Percentiles rank a stretch among this genome's conserved stretches.
phyloP scores from a whole-genome alignment of 2,888 invertebrate genomes.

The Parthenolecanium corni region DNA sequence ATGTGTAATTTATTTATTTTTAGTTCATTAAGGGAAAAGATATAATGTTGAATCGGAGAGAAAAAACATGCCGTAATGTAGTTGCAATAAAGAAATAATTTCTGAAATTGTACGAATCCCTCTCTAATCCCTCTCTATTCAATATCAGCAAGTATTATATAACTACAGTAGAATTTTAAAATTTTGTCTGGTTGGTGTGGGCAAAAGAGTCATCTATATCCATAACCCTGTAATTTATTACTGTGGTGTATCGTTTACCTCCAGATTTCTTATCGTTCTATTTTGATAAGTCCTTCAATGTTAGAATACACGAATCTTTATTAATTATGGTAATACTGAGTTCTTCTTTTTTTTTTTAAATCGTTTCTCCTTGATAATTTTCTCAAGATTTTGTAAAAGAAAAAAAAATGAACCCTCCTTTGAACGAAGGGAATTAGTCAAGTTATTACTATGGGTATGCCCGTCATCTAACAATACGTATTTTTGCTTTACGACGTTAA shows the following conservation, averaged over 20 bases:
- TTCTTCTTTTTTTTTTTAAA: constrained; percentile 15
- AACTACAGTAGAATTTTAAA: not conserved
- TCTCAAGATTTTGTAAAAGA: constrained; percentile 19
- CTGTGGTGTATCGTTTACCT: constrained; percentile 6
- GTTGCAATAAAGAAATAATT: not conserved
- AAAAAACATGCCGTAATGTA: not conserved
- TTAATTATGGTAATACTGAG: constrained; percentile 20
- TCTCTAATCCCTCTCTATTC: too few species aligned
- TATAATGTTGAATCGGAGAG: not conserved
- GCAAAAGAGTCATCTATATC: not conserved
- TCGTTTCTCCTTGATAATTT: constrained; percentile 21
- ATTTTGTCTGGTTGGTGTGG: not conserved
- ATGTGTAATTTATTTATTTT: constrained; percentile 20
- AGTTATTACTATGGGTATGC: too few species aligned
- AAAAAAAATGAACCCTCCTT: too few species aligned
- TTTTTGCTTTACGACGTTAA: not conserved
- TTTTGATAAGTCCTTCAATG: constrained; percentile 5
- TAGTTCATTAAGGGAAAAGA: constrained; percentile 13
- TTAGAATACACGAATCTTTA: constrained; percentile 16
- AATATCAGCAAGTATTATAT: not conserved
- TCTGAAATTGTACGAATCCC: not conserved
- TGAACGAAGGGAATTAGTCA: too few species aligned
- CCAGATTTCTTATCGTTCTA: not conserved
- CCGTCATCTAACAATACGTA: not conserved
- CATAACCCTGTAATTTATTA: constrained; percentile 7